These are phyloP conservation scores for Lysiphlebus fabarum DNA, from an alignment of 1,140 invertebrate species.

Conservation along the genomic window DNA sequence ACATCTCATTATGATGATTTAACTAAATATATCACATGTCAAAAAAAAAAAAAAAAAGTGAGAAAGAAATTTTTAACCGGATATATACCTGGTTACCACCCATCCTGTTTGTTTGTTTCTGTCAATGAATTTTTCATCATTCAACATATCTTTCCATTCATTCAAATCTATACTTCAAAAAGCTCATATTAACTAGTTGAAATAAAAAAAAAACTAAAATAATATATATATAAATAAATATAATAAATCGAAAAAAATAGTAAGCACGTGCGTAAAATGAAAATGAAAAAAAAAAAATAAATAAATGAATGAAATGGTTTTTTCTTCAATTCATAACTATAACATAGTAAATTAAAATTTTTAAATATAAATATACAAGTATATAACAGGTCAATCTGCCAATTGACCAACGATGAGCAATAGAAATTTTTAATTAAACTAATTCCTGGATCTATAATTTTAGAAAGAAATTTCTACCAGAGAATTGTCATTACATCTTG, in stretches of 20 bases:
- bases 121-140: neutral
- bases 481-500: no score
- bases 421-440: constrained; percentile 29
- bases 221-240: neutral
- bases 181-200: neutral
- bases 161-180: neutral
- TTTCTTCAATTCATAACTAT: no score
- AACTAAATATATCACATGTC: no score
- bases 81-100: constrained; percentile 20
- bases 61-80: no score
- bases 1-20: neutral
- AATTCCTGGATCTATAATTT: constrained; percentile 31
- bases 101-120: constrained; percentile 17
- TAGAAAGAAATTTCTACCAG: constrained; percentile 34
- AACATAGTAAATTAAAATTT: neutral
- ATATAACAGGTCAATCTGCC: constrained; percentile 49
- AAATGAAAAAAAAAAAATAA: constrained; percentile 33
- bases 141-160: neutral
- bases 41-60: no score
- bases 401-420: constrained; percentile 40
- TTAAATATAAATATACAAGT: constrained; percentile 46
- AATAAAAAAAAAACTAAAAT: no score
- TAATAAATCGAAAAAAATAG: no score
- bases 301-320: no score
- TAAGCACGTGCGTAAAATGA: constrained; percentile 48